Evolutionary conservation across 2,797 vertebrate species (phyloP).

Genomic region (Synaphobranchus kaupii): DNA sequence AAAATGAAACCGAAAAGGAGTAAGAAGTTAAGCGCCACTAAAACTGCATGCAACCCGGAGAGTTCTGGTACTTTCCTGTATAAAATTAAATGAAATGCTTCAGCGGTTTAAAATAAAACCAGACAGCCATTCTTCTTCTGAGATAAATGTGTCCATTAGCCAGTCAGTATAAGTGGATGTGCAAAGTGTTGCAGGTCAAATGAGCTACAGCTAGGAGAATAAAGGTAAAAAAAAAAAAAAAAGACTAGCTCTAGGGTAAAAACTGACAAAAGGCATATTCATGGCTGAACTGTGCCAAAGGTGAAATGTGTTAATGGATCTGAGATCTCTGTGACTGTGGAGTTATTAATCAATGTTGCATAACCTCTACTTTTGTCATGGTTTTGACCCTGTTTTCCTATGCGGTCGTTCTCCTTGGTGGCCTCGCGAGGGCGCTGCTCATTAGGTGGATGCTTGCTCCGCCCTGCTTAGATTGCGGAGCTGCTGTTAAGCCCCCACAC

Average conservation of each 20-base stretch:
- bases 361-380: too few relatives aligned
- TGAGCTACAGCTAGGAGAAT: neutral
- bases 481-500: too few relatives aligned
- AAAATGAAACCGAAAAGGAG: neutral
- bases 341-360: neutral
- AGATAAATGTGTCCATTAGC: neutral
- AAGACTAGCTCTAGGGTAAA: neutral
- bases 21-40: neutral
- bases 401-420: too few relatives aligned
- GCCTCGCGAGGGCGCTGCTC: too few relatives aligned
- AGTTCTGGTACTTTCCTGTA: neutral
- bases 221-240: neutral
- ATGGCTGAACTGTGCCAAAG: neutral
- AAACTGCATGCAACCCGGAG: neutral
- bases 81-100: conserved; percentile 10
- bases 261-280: neutral
- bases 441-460: too few relatives aligned
- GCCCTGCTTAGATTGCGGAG: too few relatives aligned
- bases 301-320: neutral
- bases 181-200: neutral
- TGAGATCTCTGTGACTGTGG: neutral
- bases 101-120: conserved; percentile 5
- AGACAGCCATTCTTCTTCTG: neutral
- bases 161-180: conserved; percentile 4
- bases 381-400: too few relatives aligned